Evolutionary conservation across 2,888 invertebrate genomes (phyloP).

Genomic region (Epistrophe eligans): DNA sequence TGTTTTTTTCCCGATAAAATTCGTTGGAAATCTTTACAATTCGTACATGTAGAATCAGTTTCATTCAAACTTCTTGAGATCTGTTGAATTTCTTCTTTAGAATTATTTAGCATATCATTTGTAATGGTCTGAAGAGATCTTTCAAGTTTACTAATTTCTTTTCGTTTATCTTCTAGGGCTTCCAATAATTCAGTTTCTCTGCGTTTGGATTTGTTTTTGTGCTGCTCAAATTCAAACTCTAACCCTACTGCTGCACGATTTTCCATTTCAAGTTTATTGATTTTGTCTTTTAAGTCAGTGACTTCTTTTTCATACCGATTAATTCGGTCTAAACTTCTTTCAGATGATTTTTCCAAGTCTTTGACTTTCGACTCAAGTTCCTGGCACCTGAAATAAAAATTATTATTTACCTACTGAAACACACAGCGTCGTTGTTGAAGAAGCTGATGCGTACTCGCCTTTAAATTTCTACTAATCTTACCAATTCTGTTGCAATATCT

Average conservation of each 20-base stretch:
- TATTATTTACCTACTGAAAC: conserved; percentile 5
- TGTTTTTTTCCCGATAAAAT: conserved; percentile 77
- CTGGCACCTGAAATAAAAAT: conserved; percentile 64
- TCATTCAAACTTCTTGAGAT: conserved; percentile 75
- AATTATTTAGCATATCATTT: conserved; percentile 77
- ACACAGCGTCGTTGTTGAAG: conserved; percentile 2
- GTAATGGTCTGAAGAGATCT: conserved; percentile 77
- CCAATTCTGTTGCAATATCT: too few species aligned
- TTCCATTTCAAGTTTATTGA: conserved; percentile 79
- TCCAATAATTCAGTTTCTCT: conserved; percentile 86
- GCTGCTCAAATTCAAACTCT: conserved; percentile 85
- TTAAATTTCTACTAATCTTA: too few species aligned
- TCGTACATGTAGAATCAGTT: conserved; percentile 77
- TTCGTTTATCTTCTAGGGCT: conserved; percentile 83
- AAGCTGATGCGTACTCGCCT: neutral
- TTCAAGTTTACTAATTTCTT: conserved; percentile 77
- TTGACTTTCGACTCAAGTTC: conserved; percentile 49
- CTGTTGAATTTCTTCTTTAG: conserved; percentile 79
- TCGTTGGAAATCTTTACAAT: conserved; percentile 79
- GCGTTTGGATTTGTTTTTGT: conserved; percentile 84
- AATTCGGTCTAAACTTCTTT: conserved; percentile 83
- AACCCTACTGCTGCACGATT: conserved; percentile 80
- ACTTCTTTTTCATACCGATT: conserved; percentile 84
- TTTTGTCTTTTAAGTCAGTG: conserved; percentile 77
- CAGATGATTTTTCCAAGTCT: conserved; percentile 77